These are phyloP conservation scores for Eonycteris spelaea DNA, from an alignment of 2,113 vertebrate genomes.

Conservation along the genomic window DNA sequence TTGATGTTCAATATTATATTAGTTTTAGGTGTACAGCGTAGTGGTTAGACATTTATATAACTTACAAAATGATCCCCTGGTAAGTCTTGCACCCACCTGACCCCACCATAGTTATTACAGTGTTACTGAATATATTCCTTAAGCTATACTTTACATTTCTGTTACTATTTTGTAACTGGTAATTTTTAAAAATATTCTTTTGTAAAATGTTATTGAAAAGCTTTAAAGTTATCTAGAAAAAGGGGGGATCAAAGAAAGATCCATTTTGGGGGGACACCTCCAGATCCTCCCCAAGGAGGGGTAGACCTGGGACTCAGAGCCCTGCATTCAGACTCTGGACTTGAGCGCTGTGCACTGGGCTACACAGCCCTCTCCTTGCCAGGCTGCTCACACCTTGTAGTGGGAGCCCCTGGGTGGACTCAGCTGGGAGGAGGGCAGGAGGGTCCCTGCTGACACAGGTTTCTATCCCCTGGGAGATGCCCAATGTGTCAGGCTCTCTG, in stretches of 20 bases:
- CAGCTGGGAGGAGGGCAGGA: fast-evolving
- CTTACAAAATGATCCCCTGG: neutral
- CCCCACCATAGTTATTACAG: neutral
- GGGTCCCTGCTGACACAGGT: fast-evolving
- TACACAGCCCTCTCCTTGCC: neutral
- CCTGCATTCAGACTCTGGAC: neutral
- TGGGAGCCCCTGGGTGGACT: neutral
- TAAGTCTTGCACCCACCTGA: neutral
- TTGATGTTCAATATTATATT: neutral
- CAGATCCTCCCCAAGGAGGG: neutral
- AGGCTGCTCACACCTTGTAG: neutral
- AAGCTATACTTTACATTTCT: neutral
- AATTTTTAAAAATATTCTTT: neutral
- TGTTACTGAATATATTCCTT: neutral
- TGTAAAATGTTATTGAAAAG: neutral
- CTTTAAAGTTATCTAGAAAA: neutral
- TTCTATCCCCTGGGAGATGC: neutral
- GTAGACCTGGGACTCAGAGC: no score
- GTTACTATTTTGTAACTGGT: neutral
- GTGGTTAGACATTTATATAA: neutral
- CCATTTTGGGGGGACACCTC: neutral
- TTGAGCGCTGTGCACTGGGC: neutral
- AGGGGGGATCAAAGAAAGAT: neutral
- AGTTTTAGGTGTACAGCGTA: neutral
- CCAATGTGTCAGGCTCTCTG: neutral